phyloP scores from a whole-genome alignment of 2,888 invertebrate species.

The Caradrina clavipalpis region DNA sequence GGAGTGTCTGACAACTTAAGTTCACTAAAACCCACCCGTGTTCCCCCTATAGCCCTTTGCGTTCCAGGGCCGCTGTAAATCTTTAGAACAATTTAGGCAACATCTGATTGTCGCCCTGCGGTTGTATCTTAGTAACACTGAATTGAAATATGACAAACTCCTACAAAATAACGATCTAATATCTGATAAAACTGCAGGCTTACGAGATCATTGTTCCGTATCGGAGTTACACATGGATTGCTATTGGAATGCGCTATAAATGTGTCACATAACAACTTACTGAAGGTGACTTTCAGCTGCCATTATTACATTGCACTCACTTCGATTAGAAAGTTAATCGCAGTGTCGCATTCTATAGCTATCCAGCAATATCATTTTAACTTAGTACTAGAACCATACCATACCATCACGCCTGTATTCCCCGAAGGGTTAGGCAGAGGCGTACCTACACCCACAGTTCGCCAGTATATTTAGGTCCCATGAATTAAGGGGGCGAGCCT shows the following conservation, averaged over 20 bases:
- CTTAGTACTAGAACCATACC: background rate
- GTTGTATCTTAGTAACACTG: background rate
- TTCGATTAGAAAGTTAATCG: conserved; percentile 29
- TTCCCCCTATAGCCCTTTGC: too few species aligned
- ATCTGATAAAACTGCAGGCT: conserved; percentile 33
- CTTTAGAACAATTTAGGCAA: too few species aligned
- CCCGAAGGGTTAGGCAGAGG: too few species aligned
- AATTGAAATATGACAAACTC: background rate
- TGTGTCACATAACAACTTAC: conserved; percentile 55
- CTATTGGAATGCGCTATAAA: conserved; percentile 58
- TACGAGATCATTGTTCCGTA: conserved; percentile 51
- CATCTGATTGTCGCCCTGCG: background rate
- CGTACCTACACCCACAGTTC: too few species aligned
- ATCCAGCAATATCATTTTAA: background rate
- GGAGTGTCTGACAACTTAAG: too few species aligned
- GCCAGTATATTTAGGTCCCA: too few species aligned
- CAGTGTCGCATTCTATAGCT: background rate
- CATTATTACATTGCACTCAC: conserved; percentile 35
- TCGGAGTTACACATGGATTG: conserved; percentile 54
- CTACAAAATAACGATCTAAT: conserved; percentile 18
- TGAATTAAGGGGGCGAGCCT: too few species aligned
- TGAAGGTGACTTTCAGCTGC: conserved; percentile 64
- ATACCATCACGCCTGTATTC: too few species aligned
- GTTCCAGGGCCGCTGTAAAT: too few species aligned
- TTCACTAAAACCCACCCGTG: too few species aligned